These are phyloP conservation scores for Felis catus DNA, from an alignment of 2,113 vertebrate genomes.

Conservation along the genomic window F.catus_Fca126_mat1.0 CM031424.1:13333501-13334000, in stretches of 20 bases:
- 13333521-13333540: neutral
- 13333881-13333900: neutral
- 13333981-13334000: neutral
- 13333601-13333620: neutral
- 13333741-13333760: neutral
- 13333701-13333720: neutral
- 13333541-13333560: neutral
- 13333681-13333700: neutral
- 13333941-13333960: neutral
- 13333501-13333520: neutral
- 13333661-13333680: neutral
- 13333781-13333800: neutral
- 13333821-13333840: neutral
- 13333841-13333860: neutral
- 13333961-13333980: neutral
- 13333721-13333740: neutral
- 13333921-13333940: neutral
- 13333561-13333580: neutral
- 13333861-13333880: neutral
- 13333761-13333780: neutral
- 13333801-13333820: neutral
- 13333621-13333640: neutral
- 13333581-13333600: neutral
- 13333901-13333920: neutral
- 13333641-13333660: neutral